Percentiles rank a stretch among this genome's conserved stretches.
Conservation (phyloP, 2,113 vertebrate genomes). For the Jacana jacana region DNA sequence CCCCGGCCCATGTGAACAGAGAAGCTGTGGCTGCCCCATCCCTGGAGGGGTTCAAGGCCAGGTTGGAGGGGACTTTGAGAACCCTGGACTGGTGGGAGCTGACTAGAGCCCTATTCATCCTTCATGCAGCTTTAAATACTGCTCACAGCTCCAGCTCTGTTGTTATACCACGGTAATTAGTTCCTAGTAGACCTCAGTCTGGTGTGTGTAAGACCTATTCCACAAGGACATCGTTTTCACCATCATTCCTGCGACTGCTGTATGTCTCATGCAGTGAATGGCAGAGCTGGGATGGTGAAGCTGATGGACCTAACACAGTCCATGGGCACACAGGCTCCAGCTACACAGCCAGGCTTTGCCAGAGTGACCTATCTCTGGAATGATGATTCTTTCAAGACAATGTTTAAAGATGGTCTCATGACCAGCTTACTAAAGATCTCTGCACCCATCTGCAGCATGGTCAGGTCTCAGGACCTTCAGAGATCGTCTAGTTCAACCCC, state of each 20-base stretch:
- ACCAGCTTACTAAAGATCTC: background rate
- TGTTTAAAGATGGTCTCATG: background rate
- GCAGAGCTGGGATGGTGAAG: background rate
- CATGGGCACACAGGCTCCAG: background rate
- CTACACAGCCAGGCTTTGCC: background rate
- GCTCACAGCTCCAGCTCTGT: background rate
- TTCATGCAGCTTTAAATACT: background rate
- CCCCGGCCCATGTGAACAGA: too few relatives aligned
- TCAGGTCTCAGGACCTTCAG: too few relatives aligned
- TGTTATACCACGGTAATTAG: background rate
- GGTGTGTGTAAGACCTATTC: background rate
- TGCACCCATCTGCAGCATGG: background rate
- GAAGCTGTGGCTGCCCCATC: too few relatives aligned
- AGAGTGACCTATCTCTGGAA: rapidly evolving
- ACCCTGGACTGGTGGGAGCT: too few relatives aligned
- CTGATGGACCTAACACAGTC: background rate
- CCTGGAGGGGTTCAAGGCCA: too few relatives aligned
- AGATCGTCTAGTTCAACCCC: too few relatives aligned
- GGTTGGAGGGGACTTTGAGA: too few relatives aligned
- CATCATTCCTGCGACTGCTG: background rate
- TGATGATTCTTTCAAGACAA: background rate
- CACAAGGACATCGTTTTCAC: rapidly evolving
- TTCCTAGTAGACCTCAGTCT: background rate
- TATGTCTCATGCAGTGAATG: background rate
- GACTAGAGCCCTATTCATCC: background rate